Base-by-base conservation (phyloP, 2,888 invertebrate genomes). In the Amitus sp. region DNA sequence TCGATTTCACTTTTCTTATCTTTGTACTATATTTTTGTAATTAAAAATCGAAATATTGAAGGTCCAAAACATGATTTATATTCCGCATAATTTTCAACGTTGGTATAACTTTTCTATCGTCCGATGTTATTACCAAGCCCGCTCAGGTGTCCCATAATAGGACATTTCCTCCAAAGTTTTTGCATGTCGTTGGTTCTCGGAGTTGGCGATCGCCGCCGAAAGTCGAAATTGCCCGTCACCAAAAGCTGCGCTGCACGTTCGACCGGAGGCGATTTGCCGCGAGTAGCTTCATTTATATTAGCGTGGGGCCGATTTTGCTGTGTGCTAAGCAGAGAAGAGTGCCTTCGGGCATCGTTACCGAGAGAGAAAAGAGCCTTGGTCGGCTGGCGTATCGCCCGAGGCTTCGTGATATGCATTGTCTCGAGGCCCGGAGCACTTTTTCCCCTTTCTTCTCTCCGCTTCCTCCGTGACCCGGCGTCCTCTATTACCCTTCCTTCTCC, bases 281-380 rank as follows among this genome's bases (percentile, higher is more conserved):
- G 58, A 58, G 54, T 42, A 50, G 62, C 75, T 80, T 82, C 79
- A 79, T 82, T 81, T 81, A 82, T 82, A 82, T 82, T 80, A 69
- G 73, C 69, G 71, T 62, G 63, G 62, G 53, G 66, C 67, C 75
- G 65, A 65, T 65, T 71, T 69, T 71, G 71, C 23, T 7, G 37
- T 37, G 37, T 15, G 37, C 37, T 37, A 68, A 70, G 57, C 66
- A 33, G 40, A 52, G 69, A 59, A 52, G 50, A 62, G 48, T 49
- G 51, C 79, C 73, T 33, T 47, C 39, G 74, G 81, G 81, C 80
- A 78, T 82, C 81, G 81, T 82, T 82, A 80, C 78, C 75, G 73
- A 62, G 55, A 65, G 56, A 34, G 43, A 47, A 59, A 63, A 56
- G 66, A 60, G 59, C 64, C 60, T 62, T 62, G 71, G 72, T 73